Evolutionary conservation across 2,797 vertebrate genomes (phyloP), one percentile per base, ranked within the genome.

Genomic region (Lates japonicus): DNA sequence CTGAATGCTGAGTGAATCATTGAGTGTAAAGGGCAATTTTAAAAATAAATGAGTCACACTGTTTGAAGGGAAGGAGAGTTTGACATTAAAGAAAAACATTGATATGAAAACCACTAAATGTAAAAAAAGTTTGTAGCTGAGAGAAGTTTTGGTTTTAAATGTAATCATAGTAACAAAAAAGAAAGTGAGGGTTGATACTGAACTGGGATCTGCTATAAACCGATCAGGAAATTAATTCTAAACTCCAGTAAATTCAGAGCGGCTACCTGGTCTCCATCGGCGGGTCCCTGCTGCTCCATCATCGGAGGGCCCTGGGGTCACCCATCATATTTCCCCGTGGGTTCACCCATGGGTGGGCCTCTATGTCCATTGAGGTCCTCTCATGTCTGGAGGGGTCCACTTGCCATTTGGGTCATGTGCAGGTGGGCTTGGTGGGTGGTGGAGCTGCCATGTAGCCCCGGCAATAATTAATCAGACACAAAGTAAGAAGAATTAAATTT

Each of bases 291-390:
- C 59, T 95, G 95, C 83, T 98, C 98, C 95, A 99, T 96, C 95
- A 99, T 95, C n/a, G 97, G 85, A 20, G 94, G 91, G 11, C 90
- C 93, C 94, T 88, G 46, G 92, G 93, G 80, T 94, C 94, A 63
- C 94, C 95, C 89, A 96, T 95, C 90, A 96, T 95, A 67, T 88
- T 93, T 10, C n/a, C n/a, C n/a, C 95, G 86, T 5, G n/a, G 96
- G 95, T 81, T 98, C 97, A 66, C 94, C 96, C 96, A 98, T 96
- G 29, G 97, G 96, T 19, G 96, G 97, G 76, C 97, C 97, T 88
- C 98, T 97, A 98, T 97, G 75, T 98, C 97, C 87, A 97, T 97
- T 0, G 92, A 12, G 93, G 91, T 61, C 97, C 97, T 88, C 97
- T 96, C 96, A 98, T 97, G 70, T 98, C 97, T 12, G 96, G 96